Evolutionary conservation across 23 tunicate genomes (phyloP).

Genomic region (Ascidia mentula): DNA sequence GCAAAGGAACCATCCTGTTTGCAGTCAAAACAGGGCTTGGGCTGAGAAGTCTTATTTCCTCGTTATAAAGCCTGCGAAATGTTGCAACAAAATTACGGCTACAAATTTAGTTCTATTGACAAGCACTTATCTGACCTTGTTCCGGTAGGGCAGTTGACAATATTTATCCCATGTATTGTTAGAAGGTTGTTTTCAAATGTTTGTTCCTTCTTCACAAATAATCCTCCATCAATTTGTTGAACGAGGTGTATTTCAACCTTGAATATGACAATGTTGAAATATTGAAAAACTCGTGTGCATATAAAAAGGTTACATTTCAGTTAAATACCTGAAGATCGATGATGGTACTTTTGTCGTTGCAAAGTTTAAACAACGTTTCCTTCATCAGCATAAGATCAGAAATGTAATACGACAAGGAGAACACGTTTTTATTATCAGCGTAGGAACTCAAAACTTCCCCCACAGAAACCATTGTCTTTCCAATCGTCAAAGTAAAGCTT

Average conservation of each 20-base stretch:
- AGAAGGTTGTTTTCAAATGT: not conserved
- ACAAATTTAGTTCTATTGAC: not conserved
- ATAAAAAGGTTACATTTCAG: too few species aligned
- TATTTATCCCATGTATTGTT: not conserved
- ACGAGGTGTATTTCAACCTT: not conserved
- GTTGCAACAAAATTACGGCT: not conserved
- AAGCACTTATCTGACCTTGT: not conserved
- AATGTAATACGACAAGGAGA: not conserved
- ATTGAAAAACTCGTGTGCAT: too few species aligned
- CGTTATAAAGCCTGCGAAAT: not conserved
- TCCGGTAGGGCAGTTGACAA: not conserved
- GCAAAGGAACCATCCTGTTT: not conserved
- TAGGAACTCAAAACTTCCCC: not conserved
- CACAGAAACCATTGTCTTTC: not conserved
- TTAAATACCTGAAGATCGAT: not conserved
- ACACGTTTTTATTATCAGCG: not conserved
- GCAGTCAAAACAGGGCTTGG: not conserved
- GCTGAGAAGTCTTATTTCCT: not conserved
- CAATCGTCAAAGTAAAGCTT: not conserved
- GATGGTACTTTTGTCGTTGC: not conserved
- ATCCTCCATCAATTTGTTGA: not conserved
- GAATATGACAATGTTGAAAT: not conserved
- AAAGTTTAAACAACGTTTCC: not conserved
- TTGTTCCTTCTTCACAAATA: not conserved
- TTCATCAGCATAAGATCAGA: not conserved